Evolutionary conservation across 2,113 vertebrate species (phyloP), one percentile per base, ranked within the genome.

Genomic region (Promerops cafer): DNA sequence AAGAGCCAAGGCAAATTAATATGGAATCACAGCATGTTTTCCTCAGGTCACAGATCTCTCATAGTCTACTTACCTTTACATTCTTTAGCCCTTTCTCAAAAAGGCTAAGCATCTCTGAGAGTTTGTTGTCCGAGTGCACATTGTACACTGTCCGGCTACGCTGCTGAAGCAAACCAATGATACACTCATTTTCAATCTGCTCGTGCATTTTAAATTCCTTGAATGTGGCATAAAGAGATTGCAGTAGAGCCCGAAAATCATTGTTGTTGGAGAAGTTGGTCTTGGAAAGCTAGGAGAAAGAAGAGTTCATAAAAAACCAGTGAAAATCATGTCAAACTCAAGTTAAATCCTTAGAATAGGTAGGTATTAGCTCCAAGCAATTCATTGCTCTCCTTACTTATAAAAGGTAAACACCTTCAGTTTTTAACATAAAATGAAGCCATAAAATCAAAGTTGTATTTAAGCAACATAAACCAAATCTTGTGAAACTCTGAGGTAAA

Each of bases 181-280:
- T 99, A 98, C 98, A 99, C 87, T 99, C 99, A 22, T 99, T 99
- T 98, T 99, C 99, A 44, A 99, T 99, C 96, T 99, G 99, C 80
- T 99, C 99, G 2, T 99, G 99, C 98, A 99, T 99, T 97, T 99
- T 99, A 97, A 99, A 99, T 97, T 99, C 99, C 89, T 99, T 99
- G 90, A 99, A 99, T 30, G 99, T 99, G 93, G 98, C 99, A 87
- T 99, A 99, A 28, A 99, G 98, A 11, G 99, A 99, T 83, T 99
- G 98, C 11, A 99, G 99, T 42, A 99, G 99, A n/a, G 99, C 99
- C 56, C 99, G 99, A 97, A 99, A 99, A 56, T 99, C 99, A 92
- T 97, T 99, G 98, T 99, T 99, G 98, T 99, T 99, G 98, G 99
- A 99, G 97, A 99, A 99, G 98, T 99, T 99, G 90, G 99, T 99